Evolutionary conservation across 2,113 vertebrate genomes (phyloP).

Genomic region (Pteruthius melanotis): DNA sequence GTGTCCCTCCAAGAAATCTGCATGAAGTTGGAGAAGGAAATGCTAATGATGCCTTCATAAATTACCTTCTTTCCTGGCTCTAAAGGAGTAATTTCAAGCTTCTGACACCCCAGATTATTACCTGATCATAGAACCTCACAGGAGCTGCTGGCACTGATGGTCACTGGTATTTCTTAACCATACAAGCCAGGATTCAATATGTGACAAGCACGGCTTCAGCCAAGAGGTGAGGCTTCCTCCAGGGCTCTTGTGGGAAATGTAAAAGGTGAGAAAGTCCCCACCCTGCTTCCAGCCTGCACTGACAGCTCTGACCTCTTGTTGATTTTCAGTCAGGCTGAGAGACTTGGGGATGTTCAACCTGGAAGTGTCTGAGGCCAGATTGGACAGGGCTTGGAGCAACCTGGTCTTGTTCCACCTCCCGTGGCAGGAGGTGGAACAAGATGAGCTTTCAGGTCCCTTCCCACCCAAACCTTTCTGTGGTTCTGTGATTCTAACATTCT

Average conservation of each 20-base stretch:
- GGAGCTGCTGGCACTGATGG: neutral
- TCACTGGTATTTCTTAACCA: neutral
- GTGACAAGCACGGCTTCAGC: neutral
- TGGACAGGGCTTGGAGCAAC: neutral
- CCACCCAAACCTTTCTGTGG: neutral
- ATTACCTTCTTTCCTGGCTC: neutral
- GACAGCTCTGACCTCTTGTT: neutral
- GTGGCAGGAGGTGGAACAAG: neutral
- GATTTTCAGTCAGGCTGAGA: neutral
- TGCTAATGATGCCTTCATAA: neutral
- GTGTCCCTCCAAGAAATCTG: neutral
- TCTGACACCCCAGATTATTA: neutral
- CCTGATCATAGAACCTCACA: neutral
- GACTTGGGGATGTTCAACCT: neutral
- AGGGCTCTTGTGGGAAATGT: too few relatives aligned
- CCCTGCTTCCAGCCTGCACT: too few relatives aligned
- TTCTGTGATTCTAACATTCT: neutral
- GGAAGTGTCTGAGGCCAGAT: neutral
- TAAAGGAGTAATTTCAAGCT: neutral
- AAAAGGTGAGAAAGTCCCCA: too few relatives aligned
- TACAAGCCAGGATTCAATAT: neutral
- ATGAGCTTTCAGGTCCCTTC: neutral
- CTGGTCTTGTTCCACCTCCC: too few relatives aligned
- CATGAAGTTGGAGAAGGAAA: neutral
- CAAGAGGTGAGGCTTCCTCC: neutral